These are phyloP conservation scores for Dolomedes plantarius DNA, from an alignment of 2,888 invertebrate genomes.

Conservation along the genomic window DNA sequence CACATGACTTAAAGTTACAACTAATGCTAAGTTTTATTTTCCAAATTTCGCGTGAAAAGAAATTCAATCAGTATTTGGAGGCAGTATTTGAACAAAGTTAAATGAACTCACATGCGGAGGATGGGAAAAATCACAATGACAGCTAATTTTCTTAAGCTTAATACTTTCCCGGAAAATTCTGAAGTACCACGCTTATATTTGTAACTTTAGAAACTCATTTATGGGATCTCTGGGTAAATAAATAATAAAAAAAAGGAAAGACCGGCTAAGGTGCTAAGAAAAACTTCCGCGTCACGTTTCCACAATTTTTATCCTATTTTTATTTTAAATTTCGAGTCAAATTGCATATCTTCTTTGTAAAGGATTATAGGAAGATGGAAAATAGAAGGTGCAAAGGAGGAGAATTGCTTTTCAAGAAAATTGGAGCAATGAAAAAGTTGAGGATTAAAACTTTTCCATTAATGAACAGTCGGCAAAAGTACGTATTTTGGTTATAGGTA, in stretches of 20 bases:
- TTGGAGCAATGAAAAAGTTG: neutral
- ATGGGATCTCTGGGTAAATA: neutral
- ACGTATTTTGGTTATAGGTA: too few species aligned
- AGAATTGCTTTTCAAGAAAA: too few species aligned
- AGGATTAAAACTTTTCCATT: neutral
- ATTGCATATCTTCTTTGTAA: neutral
- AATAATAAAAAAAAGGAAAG: too few species aligned
- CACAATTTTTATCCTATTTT: neutral
- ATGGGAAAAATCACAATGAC: neutral
- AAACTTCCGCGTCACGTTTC: neutral
- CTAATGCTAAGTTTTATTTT: neutral
- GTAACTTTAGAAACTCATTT: neutral
- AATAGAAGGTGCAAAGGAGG: neutral
- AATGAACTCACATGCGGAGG: neutral
- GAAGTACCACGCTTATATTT: neutral
- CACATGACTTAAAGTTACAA: neutral
- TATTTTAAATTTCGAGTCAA: neutral
- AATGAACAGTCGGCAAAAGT: too few species aligned
- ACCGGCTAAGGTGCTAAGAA: neutral
- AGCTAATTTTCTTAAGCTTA: conserved; percentile 3
- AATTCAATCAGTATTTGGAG: neutral
- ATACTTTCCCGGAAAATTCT: neutral
- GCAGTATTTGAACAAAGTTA: neutral
- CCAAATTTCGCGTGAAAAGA: neutral
- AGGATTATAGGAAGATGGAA: neutral